A percentile compares a stretch with the other conserved stretches of the same genome.
These are phyloP conservation scores for Eueides isabella DNA, from an alignment of 1,140 invertebrate species.

Conservation along the genomic window DNA sequence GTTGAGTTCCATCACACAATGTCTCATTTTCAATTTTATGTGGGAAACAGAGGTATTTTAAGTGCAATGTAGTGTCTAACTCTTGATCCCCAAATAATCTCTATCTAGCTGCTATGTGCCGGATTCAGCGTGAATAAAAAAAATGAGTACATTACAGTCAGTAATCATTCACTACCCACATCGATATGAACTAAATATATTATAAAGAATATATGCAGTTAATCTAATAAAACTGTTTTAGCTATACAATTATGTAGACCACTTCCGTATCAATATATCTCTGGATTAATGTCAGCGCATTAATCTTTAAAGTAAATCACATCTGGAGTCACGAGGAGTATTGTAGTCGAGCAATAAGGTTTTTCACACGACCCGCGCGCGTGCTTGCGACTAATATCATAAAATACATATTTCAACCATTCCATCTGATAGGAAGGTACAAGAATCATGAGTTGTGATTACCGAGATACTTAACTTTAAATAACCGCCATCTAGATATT, in stretches of 20 bases:
- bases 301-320: constrained; percentile 71
- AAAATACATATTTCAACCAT: constrained; percentile 65
- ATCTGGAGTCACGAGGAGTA: constrained; percentile 67
- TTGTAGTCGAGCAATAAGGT: constrained; percentile 64
- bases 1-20: no score
- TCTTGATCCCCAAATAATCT: no score
- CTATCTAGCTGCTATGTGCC: no score
- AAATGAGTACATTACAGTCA: no score
- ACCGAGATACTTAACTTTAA: constrained; percentile 35
- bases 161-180: not conserved
- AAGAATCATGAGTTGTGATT: constrained; percentile 47
- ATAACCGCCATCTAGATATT: constrained; percentile 4
- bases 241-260: constrained; percentile 18
- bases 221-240: not conserved
- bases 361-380: constrained; percentile 65
- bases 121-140: no score
- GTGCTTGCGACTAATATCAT: constrained; percentile 58
- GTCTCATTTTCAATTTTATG: no score
- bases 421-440: constrained; percentile 55
- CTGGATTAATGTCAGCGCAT: constrained; percentile 71
- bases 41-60: no score
- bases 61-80: no score
- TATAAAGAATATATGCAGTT: not conserved
- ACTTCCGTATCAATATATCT: constrained; percentile 64
- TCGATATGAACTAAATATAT: not conserved